Percentiles rank a stretch among this genome's conserved stretches.
These are phyloP conservation scores for Acrossocheilus fasciatus DNA, from an alignment of 2,797 vertebrate species.

Conservation along the genomic window DNA sequence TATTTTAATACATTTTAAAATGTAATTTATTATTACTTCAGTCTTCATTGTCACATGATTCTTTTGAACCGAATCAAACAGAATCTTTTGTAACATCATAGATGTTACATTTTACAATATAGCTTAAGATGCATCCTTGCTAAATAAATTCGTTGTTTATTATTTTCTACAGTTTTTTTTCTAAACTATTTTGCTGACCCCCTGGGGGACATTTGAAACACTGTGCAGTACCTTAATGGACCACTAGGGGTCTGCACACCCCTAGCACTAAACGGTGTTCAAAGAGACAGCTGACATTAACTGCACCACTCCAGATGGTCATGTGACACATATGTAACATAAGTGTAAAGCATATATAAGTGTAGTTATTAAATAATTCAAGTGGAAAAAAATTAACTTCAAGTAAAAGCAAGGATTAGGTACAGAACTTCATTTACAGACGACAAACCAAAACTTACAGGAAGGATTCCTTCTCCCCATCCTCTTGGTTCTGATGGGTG, in stretches of 20 bases:
- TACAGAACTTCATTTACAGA: neutral
- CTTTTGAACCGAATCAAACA: neutral
- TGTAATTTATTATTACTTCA: neutral
- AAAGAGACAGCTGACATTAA: neutral
- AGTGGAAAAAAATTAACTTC: neutral
- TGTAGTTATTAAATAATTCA: neutral
- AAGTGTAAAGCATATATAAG: neutral
- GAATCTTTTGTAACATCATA: too few relatives aligned
- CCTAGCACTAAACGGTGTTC: neutral
- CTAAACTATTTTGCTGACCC: too few relatives aligned
- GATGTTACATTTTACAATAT: too few relatives aligned
- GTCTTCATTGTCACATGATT: neutral
- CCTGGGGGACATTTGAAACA: neutral
- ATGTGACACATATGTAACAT: neutral
- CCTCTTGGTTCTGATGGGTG: slow-evolving; percentile 78
- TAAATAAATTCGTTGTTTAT: too few relatives aligned
- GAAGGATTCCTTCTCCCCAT: slow-evolving; percentile 91
- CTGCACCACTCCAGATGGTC: neutral
- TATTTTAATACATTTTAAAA: neutral
- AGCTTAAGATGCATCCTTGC: too few relatives aligned
- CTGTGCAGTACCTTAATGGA: neutral
- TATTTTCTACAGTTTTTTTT: too few relatives aligned
- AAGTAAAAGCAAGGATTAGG: neutral
- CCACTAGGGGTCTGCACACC: neutral
- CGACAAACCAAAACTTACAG: slow-evolving; percentile 79